phyloP scores from a whole-genome alignment of 2,797 vertebrate species.

The Saxicola maurus region DNA sequence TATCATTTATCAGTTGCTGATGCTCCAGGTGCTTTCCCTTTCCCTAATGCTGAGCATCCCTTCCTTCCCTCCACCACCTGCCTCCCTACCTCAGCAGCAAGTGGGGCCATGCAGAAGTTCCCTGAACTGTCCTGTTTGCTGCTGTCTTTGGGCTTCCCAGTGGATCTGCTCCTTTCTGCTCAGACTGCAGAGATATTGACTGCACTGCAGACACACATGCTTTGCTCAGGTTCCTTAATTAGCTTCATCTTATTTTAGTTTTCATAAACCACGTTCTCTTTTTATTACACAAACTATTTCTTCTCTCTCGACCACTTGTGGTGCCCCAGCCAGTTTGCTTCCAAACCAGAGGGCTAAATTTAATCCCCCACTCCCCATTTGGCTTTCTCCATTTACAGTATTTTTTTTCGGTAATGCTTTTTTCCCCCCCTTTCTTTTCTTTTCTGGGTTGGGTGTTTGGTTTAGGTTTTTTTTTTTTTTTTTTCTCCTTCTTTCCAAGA shows the following conservation, averaged over 20 bases:
- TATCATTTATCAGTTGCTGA: background rate
- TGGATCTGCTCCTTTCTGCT: background rate
- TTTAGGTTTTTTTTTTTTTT: background rate
- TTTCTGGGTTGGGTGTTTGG: background rate
- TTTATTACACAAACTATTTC: slow-evolving; percentile 45
- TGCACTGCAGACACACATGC: slow-evolving; percentile 61
- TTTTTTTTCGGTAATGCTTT: background rate
- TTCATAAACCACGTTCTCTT: background rate
- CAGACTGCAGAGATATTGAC: slow-evolving; percentile 62
- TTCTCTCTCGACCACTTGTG: slow-evolving; percentile 52
- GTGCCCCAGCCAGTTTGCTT: slow-evolving; percentile 36
- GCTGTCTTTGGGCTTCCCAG: background rate
- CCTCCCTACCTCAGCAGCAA: background rate
- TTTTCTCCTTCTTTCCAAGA: slow-evolving; percentile 36
- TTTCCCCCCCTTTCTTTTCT: background rate
- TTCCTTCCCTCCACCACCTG: background rate
- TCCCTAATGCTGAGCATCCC: background rate
- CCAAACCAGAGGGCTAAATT: slow-evolving; percentile 52
- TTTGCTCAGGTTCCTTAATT: slow-evolving; percentile 53
- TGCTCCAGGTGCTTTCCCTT: background rate
- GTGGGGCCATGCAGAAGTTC: background rate
- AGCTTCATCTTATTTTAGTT: slow-evolving; percentile 56
- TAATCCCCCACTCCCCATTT: slow-evolving; percentile 39
- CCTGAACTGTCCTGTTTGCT: background rate
- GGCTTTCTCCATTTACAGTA: slow-evolving; percentile 40